phyloP scores from a whole-genome alignment of 2,113 vertebrate genomes.

The Xyliphius kryptos region DNA sequence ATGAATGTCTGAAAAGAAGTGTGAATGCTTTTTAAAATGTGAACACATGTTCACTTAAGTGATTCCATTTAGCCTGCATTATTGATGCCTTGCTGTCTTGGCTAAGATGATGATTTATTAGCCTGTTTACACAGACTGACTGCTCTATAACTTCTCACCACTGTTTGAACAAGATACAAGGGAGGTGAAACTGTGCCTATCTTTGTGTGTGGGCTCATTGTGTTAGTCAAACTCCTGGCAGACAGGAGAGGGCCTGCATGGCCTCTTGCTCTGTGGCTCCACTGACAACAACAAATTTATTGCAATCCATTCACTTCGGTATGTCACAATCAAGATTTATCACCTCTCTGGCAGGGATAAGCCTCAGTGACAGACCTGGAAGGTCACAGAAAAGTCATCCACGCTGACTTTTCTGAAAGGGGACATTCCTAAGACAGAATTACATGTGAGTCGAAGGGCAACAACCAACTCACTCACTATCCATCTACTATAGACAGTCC shows the following conservation, averaged over 20 bases:
- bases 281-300: slow-evolving; percentile 79
- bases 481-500: slow-evolving; percentile 65
- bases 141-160: slow-evolving; percentile 74
- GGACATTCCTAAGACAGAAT: slow-evolving; percentile 67
- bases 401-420: slow-evolving; percentile 68
- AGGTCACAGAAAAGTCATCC: slow-evolving; percentile 79
- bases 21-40: too few relatives aligned
- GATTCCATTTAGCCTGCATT: neutral
- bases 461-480: slow-evolving; percentile 63
- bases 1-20: too few relatives aligned
- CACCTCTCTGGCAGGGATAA: slow-evolving; percentile 38
- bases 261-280: slow-evolving; percentile 57
- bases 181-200: slow-evolving; percentile 57
- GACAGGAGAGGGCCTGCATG: slow-evolving; percentile 52
- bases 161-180: slow-evolving; percentile 68
- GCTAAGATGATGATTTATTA: slow-evolving; percentile 63
- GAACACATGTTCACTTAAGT: neutral
- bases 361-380: slow-evolving; percentile 57
- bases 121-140: slow-evolving; percentile 70
- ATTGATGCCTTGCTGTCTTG: slow-evolving; percentile 20
- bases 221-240: slow-evolving; percentile 57
- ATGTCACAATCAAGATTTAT: slow-evolving; percentile 75
- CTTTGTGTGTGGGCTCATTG: slow-evolving; percentile 76
- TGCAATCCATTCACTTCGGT: slow-evolving; percentile 67
- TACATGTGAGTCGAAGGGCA: slow-evolving; percentile 48